Evolutionary conservation across 2,797 vertebrate genomes (phyloP).

Genomic region (Sebastiscus albofasciatus): DNA sequence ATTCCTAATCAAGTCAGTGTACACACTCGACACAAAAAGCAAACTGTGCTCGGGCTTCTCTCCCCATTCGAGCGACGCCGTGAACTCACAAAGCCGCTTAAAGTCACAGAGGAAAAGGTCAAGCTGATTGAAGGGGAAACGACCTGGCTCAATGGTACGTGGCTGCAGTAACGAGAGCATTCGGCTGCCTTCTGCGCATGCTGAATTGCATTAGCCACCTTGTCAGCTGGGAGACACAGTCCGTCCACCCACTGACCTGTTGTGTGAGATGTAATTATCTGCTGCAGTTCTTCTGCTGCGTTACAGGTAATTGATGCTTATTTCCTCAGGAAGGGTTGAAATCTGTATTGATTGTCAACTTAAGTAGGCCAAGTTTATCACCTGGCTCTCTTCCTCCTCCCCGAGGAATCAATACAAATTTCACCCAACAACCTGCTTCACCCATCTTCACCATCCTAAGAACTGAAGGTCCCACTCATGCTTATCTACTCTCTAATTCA

Average conservation of each 20-base stretch:
- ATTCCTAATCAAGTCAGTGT: constrained; percentile 36
- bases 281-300: constrained; percentile 72
- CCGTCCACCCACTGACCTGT: constrained; percentile 76
- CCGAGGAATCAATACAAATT: constrained; percentile 90
- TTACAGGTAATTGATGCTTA: constrained; percentile 85
- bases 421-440: constrained; percentile 76
- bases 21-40: constrained; percentile 10
- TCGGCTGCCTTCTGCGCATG: constrained; percentile 51
- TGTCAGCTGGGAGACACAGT: constrained; percentile 66
- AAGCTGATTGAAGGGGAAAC: constrained; percentile 68
- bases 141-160: constrained; percentile 34
- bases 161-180: constrained; percentile 54
- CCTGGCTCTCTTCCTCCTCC: constrained; percentile 80
- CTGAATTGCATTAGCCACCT: constrained; percentile 69
- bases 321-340: constrained; percentile 87
- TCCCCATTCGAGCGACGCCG: not conserved
- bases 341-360: constrained; percentile 89
- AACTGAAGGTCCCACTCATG: constrained; percentile 73
- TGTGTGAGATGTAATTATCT: constrained; percentile 83
- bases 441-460: constrained; percentile 67
- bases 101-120: constrained; percentile 72
- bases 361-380: constrained; percentile 93
- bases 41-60: constrained; percentile 7
- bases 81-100: constrained; percentile 61
- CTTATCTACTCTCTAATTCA: constrained; percentile 77